Evolutionary conservation across 2,797 vertebrate species (phyloP).

Genomic region (Peromyscus melanophrys): DNA sequence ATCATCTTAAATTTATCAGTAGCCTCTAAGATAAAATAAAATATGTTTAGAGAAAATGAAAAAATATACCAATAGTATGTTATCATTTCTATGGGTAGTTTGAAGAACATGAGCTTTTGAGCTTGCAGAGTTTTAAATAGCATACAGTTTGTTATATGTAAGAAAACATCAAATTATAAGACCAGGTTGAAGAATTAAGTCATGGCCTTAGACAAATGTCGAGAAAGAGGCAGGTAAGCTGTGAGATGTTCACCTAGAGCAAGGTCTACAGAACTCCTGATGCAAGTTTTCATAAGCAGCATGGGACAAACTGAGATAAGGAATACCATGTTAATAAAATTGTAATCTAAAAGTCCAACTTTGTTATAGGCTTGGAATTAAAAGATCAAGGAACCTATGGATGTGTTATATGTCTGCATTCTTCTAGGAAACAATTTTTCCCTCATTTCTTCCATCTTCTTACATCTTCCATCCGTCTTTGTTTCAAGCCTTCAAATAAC

Average conservation of each 20-base stretch:
- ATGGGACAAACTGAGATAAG: neutral
- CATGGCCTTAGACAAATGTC: neutral
- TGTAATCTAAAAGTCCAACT: neutral
- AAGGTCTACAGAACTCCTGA: too few species aligned
- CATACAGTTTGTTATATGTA: neutral
- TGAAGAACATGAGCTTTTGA: neutral
- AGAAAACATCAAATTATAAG: neutral
- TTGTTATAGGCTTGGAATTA: neutral
- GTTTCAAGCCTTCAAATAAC: neutral
- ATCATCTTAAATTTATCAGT: neutral
- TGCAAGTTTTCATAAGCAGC: neutral
- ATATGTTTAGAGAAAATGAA: neutral
- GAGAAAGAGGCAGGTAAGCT: neutral
- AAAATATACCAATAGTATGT: neutral
- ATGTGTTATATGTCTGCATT: fast-evolving
- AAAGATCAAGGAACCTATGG: neutral
- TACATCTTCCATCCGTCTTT: neutral
- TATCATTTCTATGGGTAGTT: neutral
- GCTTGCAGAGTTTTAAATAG: neutral
- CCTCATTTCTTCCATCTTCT: neutral
- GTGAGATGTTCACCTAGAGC: neutral
- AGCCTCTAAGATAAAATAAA: neutral
- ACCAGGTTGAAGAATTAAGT: neutral
- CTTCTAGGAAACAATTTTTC: neutral
- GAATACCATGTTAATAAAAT: neutral